Evolutionary conservation across 2,113 vertebrate genomes (phyloP).

Genomic region (Egretta garzetta): DNA sequence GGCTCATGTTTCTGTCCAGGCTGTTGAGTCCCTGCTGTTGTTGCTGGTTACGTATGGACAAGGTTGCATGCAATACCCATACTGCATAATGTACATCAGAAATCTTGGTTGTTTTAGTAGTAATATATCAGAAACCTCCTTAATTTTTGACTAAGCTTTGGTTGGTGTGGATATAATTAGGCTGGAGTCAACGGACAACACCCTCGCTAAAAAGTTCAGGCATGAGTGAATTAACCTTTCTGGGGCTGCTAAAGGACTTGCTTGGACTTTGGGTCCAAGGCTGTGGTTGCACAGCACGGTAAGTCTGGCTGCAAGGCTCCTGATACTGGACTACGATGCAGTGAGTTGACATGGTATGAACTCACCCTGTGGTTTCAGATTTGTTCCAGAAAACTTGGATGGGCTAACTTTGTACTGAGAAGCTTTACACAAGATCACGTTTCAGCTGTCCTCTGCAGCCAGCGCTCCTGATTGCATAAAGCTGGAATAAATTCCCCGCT

Average conservation of each 20-base stretch:
- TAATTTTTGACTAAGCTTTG: not conserved
- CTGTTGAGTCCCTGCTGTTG: not conserved
- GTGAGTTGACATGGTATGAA: not conserved
- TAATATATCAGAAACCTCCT: not conserved
- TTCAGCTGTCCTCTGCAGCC: not conserved
- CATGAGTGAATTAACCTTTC: not conserved
- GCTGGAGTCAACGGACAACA: not conserved
- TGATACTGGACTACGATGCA: not conserved
- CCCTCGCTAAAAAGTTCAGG: not conserved
- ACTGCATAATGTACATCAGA: not conserved
- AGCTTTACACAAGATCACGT: not conserved
- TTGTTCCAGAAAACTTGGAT: not conserved
- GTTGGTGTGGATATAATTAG: not conserved
- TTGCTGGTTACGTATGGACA: not conserved
- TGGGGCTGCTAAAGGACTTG: not conserved
- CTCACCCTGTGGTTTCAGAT: not conserved
- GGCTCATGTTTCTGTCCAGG: not conserved
- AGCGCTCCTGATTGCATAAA: not conserved
- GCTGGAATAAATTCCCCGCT: not conserved
- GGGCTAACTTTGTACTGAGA: not conserved
- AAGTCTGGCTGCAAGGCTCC: not conserved
- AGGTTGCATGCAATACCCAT: not conserved
- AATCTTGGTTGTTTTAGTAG: not conserved
- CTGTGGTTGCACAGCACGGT: not conserved
- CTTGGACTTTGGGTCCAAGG: not conserved